These are phyloP conservation scores for Trichonephila inaurata DNA, from an alignment of 1,140 invertebrate species.

Conservation along the genomic window DNA sequence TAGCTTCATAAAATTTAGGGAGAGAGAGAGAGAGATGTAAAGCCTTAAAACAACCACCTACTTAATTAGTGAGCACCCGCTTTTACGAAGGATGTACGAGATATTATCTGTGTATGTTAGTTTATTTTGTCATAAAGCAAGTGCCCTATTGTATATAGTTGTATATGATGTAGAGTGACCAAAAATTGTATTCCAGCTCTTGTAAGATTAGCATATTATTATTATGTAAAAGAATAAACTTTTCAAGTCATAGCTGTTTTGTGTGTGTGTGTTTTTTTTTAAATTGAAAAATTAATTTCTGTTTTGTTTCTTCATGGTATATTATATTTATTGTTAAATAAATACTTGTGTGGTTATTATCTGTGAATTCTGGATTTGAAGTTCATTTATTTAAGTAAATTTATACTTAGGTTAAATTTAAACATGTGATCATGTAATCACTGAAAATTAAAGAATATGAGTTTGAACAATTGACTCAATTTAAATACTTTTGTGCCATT, in stretches of 20 bases:
- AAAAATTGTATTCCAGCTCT: constrained; percentile 66
- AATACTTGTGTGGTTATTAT: too few species aligned
- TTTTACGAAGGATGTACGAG: background rate
- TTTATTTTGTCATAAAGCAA: constrained; percentile 46
- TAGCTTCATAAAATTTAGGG: constrained; percentile 25
- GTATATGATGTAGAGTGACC: constrained; percentile 72
- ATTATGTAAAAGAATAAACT: constrained; percentile 38
- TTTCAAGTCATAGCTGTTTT: constrained; percentile 14
- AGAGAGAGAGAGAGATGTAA: background rate
- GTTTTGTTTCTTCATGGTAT: too few species aligned
- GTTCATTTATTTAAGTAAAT: too few species aligned
- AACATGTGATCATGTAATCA: too few species aligned
- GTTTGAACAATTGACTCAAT: too few species aligned
- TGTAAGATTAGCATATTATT: constrained; percentile 67
- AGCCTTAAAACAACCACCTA: background rate
- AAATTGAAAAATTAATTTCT: too few species aligned
- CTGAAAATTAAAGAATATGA: too few species aligned
- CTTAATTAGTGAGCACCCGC: background rate
- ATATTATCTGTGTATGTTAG: background rate
- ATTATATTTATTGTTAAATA: too few species aligned
- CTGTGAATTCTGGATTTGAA: too few species aligned
- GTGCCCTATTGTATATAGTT: constrained; percentile 75
- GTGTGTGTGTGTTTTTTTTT: background rate
- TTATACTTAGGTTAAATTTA: too few species aligned
- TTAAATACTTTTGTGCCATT: too few species aligned